Percentiles rank a stretch among this genome's conserved stretches.
phyloP scores from a whole-genome alignment of 2,113 vertebrate species.

The Hirundichthys speculiger region DNA sequence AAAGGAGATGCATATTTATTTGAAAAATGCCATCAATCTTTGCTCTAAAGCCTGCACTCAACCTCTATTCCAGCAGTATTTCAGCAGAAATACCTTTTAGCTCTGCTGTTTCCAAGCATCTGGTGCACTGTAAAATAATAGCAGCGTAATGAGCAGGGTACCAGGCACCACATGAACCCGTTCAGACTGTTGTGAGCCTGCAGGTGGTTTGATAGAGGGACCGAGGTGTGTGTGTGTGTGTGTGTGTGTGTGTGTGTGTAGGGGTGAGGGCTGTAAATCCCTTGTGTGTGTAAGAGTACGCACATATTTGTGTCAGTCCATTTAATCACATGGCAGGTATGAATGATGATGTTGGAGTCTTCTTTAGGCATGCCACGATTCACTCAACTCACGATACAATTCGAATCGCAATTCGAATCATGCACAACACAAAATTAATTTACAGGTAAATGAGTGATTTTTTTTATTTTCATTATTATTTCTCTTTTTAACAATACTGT shows the following conservation, averaged over 20 bases:
- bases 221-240: conserved; percentile 41
- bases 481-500: too few species aligned
- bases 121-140: conserved; percentile 62
- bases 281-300: conserved; percentile 19
- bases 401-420: too few species aligned
- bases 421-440: too few species aligned
- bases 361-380: too few species aligned
- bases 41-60: conserved; percentile 32
- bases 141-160: conserved; percentile 65
- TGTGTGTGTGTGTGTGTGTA: conserved; percentile 20
- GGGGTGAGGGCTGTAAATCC: conserved; percentile 66
- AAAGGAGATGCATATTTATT: conserved; percentile 50
- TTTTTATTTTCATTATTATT: too few species aligned
- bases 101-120: conserved; percentile 34
- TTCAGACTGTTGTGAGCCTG: conserved; percentile 35
- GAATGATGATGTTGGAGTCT: conserved; percentile 19
- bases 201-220: conserved; percentile 57
- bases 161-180: conserved; percentile 75
- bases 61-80: conserved; percentile 24
- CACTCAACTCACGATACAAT: too few species aligned
- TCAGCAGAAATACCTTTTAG: conserved; percentile 36
- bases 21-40: conserved; percentile 35
- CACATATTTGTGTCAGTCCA: conserved; percentile 12
- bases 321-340: conserved; percentile 47
- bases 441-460: too few species aligned